Evolutionary conservation across 2,797 vertebrate species (phyloP).

Genomic region (Discoglossus pictus): DNA sequence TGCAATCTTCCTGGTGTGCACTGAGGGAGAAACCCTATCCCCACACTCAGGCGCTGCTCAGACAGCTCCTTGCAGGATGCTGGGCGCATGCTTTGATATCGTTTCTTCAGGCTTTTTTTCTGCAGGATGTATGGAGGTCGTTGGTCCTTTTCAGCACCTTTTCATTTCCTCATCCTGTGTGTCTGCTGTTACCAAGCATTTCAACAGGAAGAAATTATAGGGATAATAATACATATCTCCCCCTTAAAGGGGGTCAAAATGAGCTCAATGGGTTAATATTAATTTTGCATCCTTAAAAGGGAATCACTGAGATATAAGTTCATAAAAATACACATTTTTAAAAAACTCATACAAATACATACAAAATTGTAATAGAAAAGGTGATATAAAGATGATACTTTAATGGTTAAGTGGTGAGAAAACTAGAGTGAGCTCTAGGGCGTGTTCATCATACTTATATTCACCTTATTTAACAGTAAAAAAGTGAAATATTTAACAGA

Average conservation of each 20-base stretch:
- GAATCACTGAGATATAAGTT: no score
- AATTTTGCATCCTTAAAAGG: no score
- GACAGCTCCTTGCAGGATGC: slow-evolving; percentile 35
- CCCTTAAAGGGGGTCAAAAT: neutral
- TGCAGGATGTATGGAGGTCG: slow-evolving; percentile 43
- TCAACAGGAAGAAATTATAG: neutral
- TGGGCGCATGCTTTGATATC: slow-evolving; percentile 38
- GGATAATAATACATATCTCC: neutral
- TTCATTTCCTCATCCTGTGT: slow-evolving; percentile 60
- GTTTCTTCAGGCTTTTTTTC: slow-evolving; percentile 51
- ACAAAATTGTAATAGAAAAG: no score
- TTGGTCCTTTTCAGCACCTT: slow-evolving; percentile 70
- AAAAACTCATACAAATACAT: no score
- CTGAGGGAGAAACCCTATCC: slow-evolving; percentile 35
- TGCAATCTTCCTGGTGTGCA: slow-evolving; percentile 35
- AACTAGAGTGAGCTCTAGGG: no score
- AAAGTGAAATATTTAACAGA: no score
- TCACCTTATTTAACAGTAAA: no score
- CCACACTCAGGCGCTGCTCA: slow-evolving; percentile 33
- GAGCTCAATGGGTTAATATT: neutral
- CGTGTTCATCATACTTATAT: no score
- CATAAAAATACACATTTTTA: no score
- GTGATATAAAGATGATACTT: no score
- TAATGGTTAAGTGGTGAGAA: no score
- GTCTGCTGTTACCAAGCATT: neutral